Evolutionary conservation across 2,113 vertebrate genomes (phyloP).

Genomic region (Arvicanthis niloticus): DNA sequence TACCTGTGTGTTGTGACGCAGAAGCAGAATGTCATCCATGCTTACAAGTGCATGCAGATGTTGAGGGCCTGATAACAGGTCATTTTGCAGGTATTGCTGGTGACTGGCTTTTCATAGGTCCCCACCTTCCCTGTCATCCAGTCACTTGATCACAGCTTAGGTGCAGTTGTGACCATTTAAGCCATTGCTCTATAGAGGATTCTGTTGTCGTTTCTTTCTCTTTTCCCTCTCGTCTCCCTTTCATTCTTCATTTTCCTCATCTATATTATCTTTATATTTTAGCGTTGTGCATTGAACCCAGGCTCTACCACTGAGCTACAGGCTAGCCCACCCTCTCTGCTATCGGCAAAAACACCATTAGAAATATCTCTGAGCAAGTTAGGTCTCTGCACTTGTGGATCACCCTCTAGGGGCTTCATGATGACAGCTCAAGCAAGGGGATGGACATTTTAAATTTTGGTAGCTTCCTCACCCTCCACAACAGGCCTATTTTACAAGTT

Average conservation of each 20-base stretch:
- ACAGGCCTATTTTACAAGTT: neutral
- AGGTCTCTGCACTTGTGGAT: neutral
- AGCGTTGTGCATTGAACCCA: neutral
- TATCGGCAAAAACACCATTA: neutral
- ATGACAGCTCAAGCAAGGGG: neutral
- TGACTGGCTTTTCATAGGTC: neutral
- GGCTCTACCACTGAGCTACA: neutral
- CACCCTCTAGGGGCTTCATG: neutral
- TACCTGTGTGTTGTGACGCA: fast-evolving
- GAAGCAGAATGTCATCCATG: fast-evolving
- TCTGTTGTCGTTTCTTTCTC: neutral
- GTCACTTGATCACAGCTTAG: no score
- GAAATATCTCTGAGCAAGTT: neutral
- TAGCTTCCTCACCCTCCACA: neutral
- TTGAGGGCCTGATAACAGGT: neutral
- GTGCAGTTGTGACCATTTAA: neutral
- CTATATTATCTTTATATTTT: neutral
- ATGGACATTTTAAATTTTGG: neutral
- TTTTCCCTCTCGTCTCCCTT: neutral
- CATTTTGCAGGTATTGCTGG: neutral
- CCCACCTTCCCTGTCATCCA: no score
- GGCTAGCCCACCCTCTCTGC: neutral
- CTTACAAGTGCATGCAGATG: fast-evolving
- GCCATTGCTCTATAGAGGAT: neutral
- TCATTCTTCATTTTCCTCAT: neutral